phyloP scores from a whole-genome alignment of 2,113 vertebrate species.

The Megaptera novaeangliae region DNA sequence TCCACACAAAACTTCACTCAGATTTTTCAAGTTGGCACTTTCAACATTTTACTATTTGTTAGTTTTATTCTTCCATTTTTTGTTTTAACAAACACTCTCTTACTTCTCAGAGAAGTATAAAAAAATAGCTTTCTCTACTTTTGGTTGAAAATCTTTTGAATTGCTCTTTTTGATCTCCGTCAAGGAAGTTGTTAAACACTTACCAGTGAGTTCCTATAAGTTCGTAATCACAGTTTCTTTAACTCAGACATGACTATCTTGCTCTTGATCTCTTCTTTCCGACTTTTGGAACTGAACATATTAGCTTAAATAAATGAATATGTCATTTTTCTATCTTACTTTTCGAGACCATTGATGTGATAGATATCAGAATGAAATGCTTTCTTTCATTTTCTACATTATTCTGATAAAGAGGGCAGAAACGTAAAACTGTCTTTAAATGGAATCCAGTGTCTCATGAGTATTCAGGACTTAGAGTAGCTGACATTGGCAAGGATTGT shows the following conservation, averaged over 20 bases:
- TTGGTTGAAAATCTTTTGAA: neutral
- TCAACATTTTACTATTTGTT: neutral
- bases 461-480: conserved; percentile 6
- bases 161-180: neutral
- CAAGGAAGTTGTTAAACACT: neutral
- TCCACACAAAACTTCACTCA: neutral
- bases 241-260: neutral
- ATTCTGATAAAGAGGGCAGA: conserved; percentile 12
- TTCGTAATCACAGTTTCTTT: neutral
- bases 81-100: neutral
- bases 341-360: neutral
- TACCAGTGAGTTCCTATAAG: neutral
- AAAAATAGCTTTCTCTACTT: neutral
- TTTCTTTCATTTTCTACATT: conserved; percentile 34
- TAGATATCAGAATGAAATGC: neutral
- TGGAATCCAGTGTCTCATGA: conserved; percentile 2
- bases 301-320: conserved; percentile 40
- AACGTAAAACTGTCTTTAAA: conserved; percentile 23
- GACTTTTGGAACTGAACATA: neutral
- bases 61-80: neutral
- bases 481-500: conserved; percentile 24
- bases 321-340: conserved; percentile 36
- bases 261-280: neutral
- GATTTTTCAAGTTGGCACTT: neutral
- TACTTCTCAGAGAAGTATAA: neutral